A percentile compares a stretch with the other conserved stretches of the same genome.
phyloP scores from a whole-genome alignment of 2,888 invertebrate species.

The Priocnemis perturbator region DNA sequence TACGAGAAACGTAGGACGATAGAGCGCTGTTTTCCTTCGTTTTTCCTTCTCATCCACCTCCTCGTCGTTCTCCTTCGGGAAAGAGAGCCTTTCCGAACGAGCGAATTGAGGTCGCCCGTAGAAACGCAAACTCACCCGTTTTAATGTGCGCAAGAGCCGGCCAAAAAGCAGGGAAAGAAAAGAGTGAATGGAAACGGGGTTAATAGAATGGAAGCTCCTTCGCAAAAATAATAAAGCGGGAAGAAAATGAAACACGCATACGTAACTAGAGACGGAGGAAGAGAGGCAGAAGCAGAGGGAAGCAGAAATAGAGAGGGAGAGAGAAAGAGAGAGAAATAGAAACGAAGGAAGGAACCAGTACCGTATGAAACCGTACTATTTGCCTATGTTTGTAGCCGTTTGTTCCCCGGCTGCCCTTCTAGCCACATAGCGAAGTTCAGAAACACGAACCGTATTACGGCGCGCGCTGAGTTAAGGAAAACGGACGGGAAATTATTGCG shows the following conservation, averaged over 20 bases:
- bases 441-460: too few relatives aligned
- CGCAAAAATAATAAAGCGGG: constrained; percentile 36
- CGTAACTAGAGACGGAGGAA: neutral
- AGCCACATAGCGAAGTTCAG: too few relatives aligned
- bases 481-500: too few relatives aligned
- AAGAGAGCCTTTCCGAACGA: constrained; percentile 7
- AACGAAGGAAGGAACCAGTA: too few relatives aligned
- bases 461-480: too few relatives aligned
- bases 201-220: constrained; percentile 21
- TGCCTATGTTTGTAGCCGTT: too few relatives aligned
- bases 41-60: too few relatives aligned
- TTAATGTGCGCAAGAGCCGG: constrained; percentile 12
- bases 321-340: neutral
- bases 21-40: too few relatives aligned
- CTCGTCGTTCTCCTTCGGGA: neutral
- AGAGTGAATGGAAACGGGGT: constrained; percentile 13
- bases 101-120: constrained; percentile 1
- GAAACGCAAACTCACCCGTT: constrained; percentile 16
- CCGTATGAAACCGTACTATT: too few relatives aligned
- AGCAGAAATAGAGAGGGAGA: too few relatives aligned
- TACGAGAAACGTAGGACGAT: too few relatives aligned
- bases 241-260: constrained; percentile 14
- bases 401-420: too few relatives aligned
- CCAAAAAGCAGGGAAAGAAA: constrained; percentile 8
- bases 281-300: constrained; percentile 5